phyloP scores from a whole-genome alignment of 2,888 invertebrate species.

The Eutolmus rufibarbis region DNA sequence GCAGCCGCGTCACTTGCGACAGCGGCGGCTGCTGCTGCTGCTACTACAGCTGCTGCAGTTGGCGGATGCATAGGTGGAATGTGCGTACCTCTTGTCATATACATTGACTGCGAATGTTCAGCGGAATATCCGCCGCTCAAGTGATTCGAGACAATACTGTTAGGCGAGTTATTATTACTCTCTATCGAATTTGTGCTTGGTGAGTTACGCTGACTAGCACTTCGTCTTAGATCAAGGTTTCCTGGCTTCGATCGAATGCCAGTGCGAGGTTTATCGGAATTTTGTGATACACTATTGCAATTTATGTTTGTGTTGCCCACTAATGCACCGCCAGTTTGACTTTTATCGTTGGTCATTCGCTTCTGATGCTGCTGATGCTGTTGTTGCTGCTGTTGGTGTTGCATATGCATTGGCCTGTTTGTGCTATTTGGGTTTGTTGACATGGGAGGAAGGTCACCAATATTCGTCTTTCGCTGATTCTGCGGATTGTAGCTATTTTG shows the following conservation, averaged over 20 bases:
- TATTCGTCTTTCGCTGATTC: constrained; percentile 17
- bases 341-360: not conserved
- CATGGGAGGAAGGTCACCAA: not conserved
- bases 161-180: constrained; percentile 63
- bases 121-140: constrained; percentile 49
- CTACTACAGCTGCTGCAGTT: constrained; percentile 54
- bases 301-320: constrained; percentile 44
- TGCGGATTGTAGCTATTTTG: constrained; percentile 27
- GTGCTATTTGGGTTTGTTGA: not conserved
- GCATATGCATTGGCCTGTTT: constrained; percentile 15
- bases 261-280: constrained; percentile 48
- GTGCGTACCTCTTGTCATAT: constrained; percentile 58
- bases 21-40: constrained; percentile 57
- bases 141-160: constrained; percentile 57
- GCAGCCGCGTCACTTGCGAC: constrained; percentile 52
- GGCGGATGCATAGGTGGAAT: constrained; percentile 58
- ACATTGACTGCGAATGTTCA: constrained; percentile 53
- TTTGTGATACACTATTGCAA: constrained; percentile 47
- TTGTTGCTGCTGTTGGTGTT: not conserved
- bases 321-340: not conserved
- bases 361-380: not conserved
- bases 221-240: constrained; percentile 57
- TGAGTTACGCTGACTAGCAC: constrained; percentile 61
- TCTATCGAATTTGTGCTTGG: constrained; percentile 61
- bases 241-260: constrained; percentile 55